Base-by-base conservation (phyloP, 2,888 invertebrate species). In the Sceliomorpha sp. region DNA sequence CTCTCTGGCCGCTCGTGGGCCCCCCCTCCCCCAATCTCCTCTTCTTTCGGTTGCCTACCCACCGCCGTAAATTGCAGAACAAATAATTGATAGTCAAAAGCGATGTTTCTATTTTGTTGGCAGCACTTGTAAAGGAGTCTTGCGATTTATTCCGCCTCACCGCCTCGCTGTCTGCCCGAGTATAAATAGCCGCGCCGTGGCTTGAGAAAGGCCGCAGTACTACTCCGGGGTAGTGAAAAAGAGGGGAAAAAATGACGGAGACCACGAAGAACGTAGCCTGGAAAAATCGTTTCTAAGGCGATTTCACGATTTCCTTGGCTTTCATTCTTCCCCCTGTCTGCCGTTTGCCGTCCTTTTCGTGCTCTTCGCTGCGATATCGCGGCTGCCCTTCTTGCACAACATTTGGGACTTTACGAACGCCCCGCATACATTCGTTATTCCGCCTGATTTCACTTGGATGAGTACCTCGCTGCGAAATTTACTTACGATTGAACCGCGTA, bases 21-120 rank as follows among this genome's bases (percentile, higher is more conserved):
- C 29, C 32, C 44, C 59, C 40, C 73, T 58, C 40, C 59, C 72
- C 72, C 51, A n/a, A n/a, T n/a, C n/a, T n/a, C n/a, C n/a, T n/a
- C 58, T 62, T 70, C 73, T 70, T 70, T 69, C 63, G 39, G 47
- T 67, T 48, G 63, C 69, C 63, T 48, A 63, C 59, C 63, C 71
- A 66, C 60, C 68, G 63, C 74, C 81, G 79, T 81, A 86, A 85
- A 87, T 87, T 85, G 80, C 81, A 74, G 67, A 75, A 74, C 80
- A 81, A 87, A 87, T 87, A 87, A 87, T 87, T 87, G 86, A 87
- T 86, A 87, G 86, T 82, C 82, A 77, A 82, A 79, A 77, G 78
- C 83, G 81, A 85, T 85, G 86, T 86, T 85, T 86, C 83, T 82
- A 84, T 86, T 86, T 85, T 80, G 85, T 83, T 83, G 86, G 83